Conservation (phyloP, 2,113 vertebrate species). For the Siniperca knerii region DNA sequence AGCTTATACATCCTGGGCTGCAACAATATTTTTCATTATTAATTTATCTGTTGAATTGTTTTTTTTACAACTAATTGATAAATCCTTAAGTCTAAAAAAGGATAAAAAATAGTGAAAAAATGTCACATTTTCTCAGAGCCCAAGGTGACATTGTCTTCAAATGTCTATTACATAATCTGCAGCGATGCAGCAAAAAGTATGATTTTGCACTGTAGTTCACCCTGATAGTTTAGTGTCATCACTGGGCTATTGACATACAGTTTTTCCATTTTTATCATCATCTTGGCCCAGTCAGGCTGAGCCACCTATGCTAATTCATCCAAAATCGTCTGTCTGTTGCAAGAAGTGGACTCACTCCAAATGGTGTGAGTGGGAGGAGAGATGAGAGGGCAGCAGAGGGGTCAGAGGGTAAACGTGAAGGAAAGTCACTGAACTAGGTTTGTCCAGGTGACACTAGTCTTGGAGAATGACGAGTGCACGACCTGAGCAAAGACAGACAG, state of each 20-base stretch:
- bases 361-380: slow-evolving; percentile 62
- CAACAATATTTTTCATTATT: no score
- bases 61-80: no score
- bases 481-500: neutral
- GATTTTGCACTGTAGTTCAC: slow-evolving; percentile 8
- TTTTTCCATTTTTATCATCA: slow-evolving; percentile 44
- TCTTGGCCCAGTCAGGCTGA: neutral
- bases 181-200: neutral
- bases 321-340: neutral
- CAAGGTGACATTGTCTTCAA: no score
- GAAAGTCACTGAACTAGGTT: neutral
- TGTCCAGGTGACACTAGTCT: slow-evolving; percentile 21
- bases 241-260: neutral
- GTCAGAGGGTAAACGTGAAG: slow-evolving; percentile 34
- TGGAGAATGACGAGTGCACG: slow-evolving; percentile 2
- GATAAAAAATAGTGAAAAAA: no score
- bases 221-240: neutral
- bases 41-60: no score
- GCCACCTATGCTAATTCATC: neutral
- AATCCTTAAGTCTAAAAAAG: no score
- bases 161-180: slow-evolving; percentile 16
- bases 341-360: slow-evolving; percentile 16
- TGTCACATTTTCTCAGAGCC: no score
- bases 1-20: no score
- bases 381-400: slow-evolving; percentile 20